These are phyloP conservation scores for Lepidurus couesii DNA, from an alignment of 1,140 invertebrate genomes.

Conservation along the genomic window DNA sequence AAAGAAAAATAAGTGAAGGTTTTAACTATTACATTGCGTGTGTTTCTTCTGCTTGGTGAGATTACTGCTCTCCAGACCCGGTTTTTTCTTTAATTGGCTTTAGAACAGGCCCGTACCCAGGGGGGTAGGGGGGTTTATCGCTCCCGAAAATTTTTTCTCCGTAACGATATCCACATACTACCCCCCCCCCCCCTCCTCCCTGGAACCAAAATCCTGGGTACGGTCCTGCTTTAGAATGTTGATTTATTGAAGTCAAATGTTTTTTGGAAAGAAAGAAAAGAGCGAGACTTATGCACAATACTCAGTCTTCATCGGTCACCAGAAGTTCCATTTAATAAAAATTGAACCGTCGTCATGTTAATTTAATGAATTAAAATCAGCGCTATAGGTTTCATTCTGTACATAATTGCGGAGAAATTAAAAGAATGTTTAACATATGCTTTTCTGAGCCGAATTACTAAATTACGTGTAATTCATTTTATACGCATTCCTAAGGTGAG, in stretches of 20 bases:
- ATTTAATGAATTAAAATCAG: background rate
- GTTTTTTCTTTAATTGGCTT: background rate
- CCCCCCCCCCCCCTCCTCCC: no score
- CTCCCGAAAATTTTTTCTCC: no score
- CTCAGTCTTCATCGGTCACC: background rate
- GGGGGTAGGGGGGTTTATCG: no score
- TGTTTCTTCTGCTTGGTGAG: background rate
- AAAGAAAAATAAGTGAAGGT: background rate
- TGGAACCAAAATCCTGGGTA: no score
- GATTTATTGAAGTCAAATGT: background rate
- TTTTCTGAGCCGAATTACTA: background rate
- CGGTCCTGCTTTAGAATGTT: background rate
- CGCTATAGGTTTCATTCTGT: background rate
- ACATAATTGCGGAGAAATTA: background rate
- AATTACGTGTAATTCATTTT: background rate
- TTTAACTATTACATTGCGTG: constrained; percentile 4
- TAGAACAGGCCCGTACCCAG: background rate
- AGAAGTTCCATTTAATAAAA: background rate
- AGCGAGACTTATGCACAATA: constrained; percentile 11
- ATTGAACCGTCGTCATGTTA: background rate
- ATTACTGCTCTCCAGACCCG: background rate
- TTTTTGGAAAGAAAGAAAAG: background rate
- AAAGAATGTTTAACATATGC: constrained; percentile 5
- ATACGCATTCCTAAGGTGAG: no score
- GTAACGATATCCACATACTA: no score